Evolutionary conservation across 1,140 invertebrate genomes (phyloP), one percentile per base, ranked within the genome.

Genomic region (Drosophila kohkoa): DNA sequence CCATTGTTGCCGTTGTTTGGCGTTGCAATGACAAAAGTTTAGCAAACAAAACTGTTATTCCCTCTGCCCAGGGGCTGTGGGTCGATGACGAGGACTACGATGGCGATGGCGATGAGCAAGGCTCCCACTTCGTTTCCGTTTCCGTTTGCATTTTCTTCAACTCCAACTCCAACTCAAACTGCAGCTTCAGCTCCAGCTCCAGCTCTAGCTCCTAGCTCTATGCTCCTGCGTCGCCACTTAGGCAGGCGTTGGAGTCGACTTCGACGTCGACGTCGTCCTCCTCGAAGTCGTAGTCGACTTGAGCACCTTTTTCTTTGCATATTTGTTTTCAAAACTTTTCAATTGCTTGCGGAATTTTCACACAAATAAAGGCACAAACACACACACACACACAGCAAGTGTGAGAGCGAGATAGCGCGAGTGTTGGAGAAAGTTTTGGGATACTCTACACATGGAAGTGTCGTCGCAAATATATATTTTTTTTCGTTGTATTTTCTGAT

Each of bases 221-320:
- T 30, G 48, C 3, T 64, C 11, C 49, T 64, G 20, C 15, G 15
- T 5, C 20, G 68, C 32, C 69, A 76, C 68, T 72, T 76, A 66
- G 64, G 55, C 52, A 77, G 70, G 75, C 75, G 69, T 77, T 67
- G 48, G 68, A 59, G 65, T 67, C 35, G 35, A 8, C 51, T 28
- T 51, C 20, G 25, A 28, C 48, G 49, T 32, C 49, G 3, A 13
- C 28, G 25, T 15, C 54, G 62, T 25, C 20, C 20, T 25, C 3
- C 20, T 25, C 20, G 20, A 25, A 25, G 20, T 52, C 28, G 25
- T 15, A 3, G 28, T 51, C 54, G 62, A 59, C 48, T 75, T 52
- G 65, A 77, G 83, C 86, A 89, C 81, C 85, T 85, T 85, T 89
- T 89, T 79, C 81, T 89, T 89, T 83, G 85, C 75, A 81, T 89